These are phyloP conservation scores for Oncorhynchus gorbuscha DNA, from an alignment of 2,113 vertebrate genomes.

Conservation along the genomic window DNA sequence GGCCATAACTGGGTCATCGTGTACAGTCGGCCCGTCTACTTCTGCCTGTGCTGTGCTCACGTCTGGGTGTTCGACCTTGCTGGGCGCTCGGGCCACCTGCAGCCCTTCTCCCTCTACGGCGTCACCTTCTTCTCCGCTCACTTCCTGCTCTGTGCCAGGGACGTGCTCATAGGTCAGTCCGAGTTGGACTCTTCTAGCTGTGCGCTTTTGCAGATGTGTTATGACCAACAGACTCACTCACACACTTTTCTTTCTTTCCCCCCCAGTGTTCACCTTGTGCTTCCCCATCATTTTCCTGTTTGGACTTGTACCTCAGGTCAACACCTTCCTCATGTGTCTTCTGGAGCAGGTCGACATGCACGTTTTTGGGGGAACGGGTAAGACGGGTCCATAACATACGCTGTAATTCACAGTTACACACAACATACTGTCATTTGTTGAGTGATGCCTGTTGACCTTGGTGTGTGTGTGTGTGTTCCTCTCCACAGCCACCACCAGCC, in stretches of 20 bases:
- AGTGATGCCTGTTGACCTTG: not conserved
- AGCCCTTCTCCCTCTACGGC: constrained; percentile 83
- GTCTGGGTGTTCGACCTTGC: constrained; percentile 91
- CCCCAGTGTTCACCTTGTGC: constrained; percentile 88
- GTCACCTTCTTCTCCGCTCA: constrained; percentile 84
- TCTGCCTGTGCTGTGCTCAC: constrained; percentile 92
- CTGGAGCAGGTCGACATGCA: constrained; percentile 93
- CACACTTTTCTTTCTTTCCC: constrained; percentile 10
- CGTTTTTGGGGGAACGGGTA: constrained; percentile 88
- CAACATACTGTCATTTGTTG: not conserved
- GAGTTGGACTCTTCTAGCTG: not conserved
- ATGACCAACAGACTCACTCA: not conserved
- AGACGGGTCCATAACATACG: constrained; percentile 7
- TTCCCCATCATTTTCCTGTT: constrained; percentile 93
- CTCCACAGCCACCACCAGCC: constrained; percentile 85
- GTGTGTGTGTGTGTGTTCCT: constrained; percentile 28
- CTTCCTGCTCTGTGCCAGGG: constrained; percentile 76
- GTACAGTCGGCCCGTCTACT: constrained; percentile 94
- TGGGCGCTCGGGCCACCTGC: constrained; percentile 79
- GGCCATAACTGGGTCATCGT: constrained; percentile 95
- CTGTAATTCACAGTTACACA: too few species aligned
- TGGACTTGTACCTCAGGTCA: constrained; percentile 97
- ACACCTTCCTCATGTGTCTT: constrained; percentile 93
- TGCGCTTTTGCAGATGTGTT: not conserved
- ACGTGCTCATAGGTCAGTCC: constrained; percentile 82